phyloP scores from a whole-genome alignment of 2,888 invertebrate species.

The Parochlus steinenii region DNA sequence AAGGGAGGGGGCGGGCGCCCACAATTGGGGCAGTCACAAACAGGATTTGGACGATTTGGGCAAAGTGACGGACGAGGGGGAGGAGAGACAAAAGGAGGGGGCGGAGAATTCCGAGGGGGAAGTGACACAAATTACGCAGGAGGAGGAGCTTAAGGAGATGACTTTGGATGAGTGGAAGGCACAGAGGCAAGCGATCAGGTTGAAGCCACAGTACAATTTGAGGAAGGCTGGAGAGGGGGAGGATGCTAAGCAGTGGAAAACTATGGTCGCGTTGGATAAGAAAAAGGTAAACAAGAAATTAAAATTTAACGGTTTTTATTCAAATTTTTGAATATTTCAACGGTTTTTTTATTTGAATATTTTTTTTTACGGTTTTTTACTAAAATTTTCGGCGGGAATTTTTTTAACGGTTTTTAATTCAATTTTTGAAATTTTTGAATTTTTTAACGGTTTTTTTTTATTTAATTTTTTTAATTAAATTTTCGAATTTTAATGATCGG shows the following conservation, averaged over 20 bases:
- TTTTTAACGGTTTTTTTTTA: too few species aligned
- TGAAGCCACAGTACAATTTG: conserved; percentile 76
- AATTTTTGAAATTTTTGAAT: too few species aligned
- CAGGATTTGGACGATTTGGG: conserved; percentile 59
- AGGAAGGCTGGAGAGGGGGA: conserved; percentile 91
- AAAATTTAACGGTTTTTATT: too few species aligned
- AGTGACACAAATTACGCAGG: conserved; percentile 34
- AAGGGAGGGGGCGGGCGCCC: conserved; percentile 84
- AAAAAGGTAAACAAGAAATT: conserved; percentile 42
- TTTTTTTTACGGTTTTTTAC: too few species aligned
- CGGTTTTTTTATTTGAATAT: too few species aligned
- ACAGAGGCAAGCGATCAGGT: conserved; percentile 50
- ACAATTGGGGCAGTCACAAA: conserved; percentile 90
- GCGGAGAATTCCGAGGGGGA: conserved; percentile 20
- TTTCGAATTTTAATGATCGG: too few species aligned
- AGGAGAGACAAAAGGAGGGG: conserved; percentile 31
- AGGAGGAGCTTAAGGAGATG: conserved; percentile 70
- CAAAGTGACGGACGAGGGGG: conserved; percentile 22
- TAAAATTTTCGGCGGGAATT: too few species aligned
- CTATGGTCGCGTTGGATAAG: conserved; percentile 64
- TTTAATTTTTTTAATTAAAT: too few species aligned
- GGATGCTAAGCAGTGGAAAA: conserved; percentile 83
- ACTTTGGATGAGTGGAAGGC: conserved; percentile 93
- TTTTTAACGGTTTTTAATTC: too few species aligned
- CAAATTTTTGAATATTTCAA: too few species aligned